A percentile compares a stretch with the other conserved stretches of the same genome.
These are phyloP conservation scores for Molanna angustata DNA, from an alignment of 2,888 invertebrate species.

Conservation along the genomic window DNA sequence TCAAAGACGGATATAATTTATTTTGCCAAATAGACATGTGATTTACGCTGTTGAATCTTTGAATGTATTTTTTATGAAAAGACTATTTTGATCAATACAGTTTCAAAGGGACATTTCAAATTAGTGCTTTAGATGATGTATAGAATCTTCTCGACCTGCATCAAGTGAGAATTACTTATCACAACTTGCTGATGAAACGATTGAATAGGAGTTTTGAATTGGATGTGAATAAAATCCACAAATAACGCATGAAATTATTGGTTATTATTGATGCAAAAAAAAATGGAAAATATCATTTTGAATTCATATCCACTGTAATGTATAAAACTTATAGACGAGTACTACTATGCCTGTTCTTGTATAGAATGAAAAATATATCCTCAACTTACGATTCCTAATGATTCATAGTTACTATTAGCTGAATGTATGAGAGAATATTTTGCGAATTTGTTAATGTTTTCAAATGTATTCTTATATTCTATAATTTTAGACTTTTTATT, in stretches of 20 bases:
- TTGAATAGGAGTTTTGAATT: conserved; percentile 31
- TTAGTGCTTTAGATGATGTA: no score
- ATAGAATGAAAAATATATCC: conserved; percentile 6
- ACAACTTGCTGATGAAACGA: conserved; percentile 8
- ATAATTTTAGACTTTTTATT: background rate
- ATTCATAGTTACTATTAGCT: conserved; percentile 14
- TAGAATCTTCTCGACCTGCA: no score
- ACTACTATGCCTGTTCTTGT: background rate
- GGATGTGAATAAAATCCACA: conserved; percentile 20
- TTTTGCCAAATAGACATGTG: no score
- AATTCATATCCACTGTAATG: conserved; percentile 27
- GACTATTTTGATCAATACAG: no score
- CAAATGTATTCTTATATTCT: conserved; percentile 17
- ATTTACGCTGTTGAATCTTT: no score
- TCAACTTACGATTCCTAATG: conserved; percentile 10
- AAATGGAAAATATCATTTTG: conserved; percentile 25
- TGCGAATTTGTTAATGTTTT: conserved; percentile 11
- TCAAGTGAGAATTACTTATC: no score
- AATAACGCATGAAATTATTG: conserved; percentile 9
- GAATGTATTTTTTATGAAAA: no score
- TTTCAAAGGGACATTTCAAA: no score
- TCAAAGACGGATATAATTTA: no score
- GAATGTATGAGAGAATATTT: conserved; percentile 8
- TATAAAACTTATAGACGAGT: no score
- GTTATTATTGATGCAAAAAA: conserved; percentile 10